Percentiles rank a stretch among this genome's conserved stretches.
These are phyloP conservation scores for Agrochola lychnidis DNA, from an alignment of 2,888 invertebrate species.

Conservation along the genomic window DNA sequence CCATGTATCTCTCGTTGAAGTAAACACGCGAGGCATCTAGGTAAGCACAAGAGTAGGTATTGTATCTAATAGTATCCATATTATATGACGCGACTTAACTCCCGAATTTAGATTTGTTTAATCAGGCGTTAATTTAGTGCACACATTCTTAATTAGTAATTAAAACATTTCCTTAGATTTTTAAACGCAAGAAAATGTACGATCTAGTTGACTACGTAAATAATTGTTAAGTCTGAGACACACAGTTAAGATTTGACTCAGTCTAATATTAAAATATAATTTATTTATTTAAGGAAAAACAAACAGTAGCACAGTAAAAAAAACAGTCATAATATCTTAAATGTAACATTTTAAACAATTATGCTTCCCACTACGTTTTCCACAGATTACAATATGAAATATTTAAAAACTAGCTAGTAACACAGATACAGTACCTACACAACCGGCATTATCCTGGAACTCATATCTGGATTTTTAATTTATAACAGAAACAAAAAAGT, in stretches of 20 bases:
- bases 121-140: neutral
- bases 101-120: neutral
- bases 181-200: neutral
- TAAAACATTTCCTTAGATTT: neutral
- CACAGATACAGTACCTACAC: no score
- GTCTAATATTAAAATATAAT: neutral
- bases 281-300: no score
- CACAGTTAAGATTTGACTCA: neutral
- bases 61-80: neutral
- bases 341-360: no score
- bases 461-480: no score
- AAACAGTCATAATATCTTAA: no score
- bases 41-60: slow-evolving; percentile 14
- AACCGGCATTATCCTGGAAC: no score
- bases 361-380: no score
- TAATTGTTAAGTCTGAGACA: neutral
- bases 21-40: slow-evolving; percentile 50
- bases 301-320: no score
- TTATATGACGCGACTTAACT: slow-evolving; percentile 5
- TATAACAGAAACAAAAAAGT: no score
- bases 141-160: neutral
- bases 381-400: no score
- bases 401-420: no score
- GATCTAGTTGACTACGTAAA: neutral
- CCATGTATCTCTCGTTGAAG: slow-evolving; percentile 59